Base-by-base conservation (phyloP, 1,140 invertebrate genomes). In the Spodoptera frugiperda region DNA sequence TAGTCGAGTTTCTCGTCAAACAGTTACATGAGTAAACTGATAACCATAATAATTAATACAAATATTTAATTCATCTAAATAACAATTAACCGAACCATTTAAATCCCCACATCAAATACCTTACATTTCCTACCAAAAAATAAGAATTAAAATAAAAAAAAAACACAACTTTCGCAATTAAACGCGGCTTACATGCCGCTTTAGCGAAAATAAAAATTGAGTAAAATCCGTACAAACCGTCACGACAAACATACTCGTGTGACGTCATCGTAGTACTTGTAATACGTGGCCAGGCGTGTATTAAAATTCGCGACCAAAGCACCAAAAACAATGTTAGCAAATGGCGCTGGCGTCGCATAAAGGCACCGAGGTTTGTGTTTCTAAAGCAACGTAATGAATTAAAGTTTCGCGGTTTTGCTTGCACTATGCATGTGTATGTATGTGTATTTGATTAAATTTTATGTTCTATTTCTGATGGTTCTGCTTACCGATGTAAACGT, bases 141-240 rank as follows among this genome's bases (percentile, higher is more conserved):
- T 21, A 17, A 10, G 9, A 14, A 21, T 48, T 10, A 48, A 65
- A 46, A 46, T 65, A 39, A 21, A 65, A 65, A 65, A 65, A 65
- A n/a, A n/a, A n/a, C n/a, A n/a, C 17, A 65, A 65, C 44, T 49
- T 49, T 65, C 61, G 61, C 61, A 65, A 65, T 65, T 65, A 65
- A 65, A 65, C 17, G 19, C 44, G 44, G 61, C 61, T 49, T 65
- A 65, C 10, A 65, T 25, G 14, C 61, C 61, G 44, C 61, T 12
- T 65, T 65, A 48, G 61, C n/a, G 44, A 46, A 46, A 46, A 63
- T 63, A 63, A 63, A 61, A 61, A 61, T 61, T 33, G 59, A 61
- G 59, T 44, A 17, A 63, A 65, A 48, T 65, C 61, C 61, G 59
- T 65, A 25, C 61, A 65, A 48, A 48, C 61, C 17, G 17, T 65